Evolutionary conservation across 64 coral and sea anemone genomes (phyloP).

Genomic region (Stylophora pistillata): DNA sequence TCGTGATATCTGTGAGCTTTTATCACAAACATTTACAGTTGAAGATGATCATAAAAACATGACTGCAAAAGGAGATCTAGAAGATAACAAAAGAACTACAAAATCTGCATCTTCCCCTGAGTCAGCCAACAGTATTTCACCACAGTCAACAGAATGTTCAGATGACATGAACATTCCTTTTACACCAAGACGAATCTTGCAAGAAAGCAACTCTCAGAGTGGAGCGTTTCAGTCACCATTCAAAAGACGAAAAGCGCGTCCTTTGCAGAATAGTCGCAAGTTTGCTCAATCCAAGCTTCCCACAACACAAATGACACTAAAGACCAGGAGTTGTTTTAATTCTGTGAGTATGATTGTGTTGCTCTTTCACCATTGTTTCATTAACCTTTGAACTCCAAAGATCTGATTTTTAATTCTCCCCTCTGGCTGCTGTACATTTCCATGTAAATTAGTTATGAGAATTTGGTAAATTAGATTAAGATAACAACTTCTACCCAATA

Average conservation of each 20-base stretch:
- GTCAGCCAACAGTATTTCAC: background rate
- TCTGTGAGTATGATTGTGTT: constrained; percentile 6
- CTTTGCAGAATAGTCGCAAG: constrained; percentile 21
- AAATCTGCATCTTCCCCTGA: constrained; percentile 9
- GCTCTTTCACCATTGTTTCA: no score
- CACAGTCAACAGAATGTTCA: background rate
- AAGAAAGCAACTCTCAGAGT: constrained; percentile 2
- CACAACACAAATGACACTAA: constrained; percentile 27
- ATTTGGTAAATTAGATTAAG: no score
- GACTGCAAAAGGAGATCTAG: background rate
- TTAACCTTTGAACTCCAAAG: no score
- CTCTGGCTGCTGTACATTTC: no score
- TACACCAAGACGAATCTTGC: background rate
- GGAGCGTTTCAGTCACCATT: constrained; percentile 20
- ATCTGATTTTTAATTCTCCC: no score
- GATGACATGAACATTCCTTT: background rate
- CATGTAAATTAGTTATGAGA: no score
- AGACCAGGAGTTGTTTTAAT: constrained; percentile 40
- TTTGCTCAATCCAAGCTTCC: constrained; percentile 26
- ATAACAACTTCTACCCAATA: no score
- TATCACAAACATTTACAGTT: constrained; percentile 36
- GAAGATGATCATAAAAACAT: background rate
- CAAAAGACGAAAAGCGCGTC: constrained; percentile 15
- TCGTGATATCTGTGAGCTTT: background rate
- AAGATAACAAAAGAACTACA: background rate